Conservation (phyloP, 30 jellyfish, hydroid and myxozoan species). For the Calvadosia cruxmelitensis region DNA sequence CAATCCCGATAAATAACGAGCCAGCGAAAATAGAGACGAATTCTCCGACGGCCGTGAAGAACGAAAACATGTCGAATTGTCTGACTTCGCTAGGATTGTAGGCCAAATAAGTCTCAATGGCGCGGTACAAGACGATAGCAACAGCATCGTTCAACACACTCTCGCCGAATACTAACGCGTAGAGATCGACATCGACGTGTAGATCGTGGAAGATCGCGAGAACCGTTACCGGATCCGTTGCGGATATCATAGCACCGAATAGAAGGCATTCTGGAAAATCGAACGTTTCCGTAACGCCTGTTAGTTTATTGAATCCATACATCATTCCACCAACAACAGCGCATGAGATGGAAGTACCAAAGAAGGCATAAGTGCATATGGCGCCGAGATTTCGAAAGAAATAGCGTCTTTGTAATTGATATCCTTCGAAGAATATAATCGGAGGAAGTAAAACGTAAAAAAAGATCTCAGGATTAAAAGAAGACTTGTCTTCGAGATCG, state of each 20-base stretch:
- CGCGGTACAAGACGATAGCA: constrained; percentile 95
- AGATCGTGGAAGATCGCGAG: constrained; percentile 95
- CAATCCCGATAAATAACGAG: constrained; percentile 81
- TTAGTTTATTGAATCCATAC: constrained; percentile 58
- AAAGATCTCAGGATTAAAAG: constrained; percentile 97
- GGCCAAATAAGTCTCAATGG: constrained; percentile 92
- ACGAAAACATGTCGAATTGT: constrained; percentile 78
- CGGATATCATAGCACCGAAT: constrained; percentile 99
- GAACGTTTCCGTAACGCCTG: constrained; percentile 86
- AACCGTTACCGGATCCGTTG: constrained; percentile 99
- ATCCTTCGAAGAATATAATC: constrained; percentile 92
- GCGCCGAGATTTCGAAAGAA: constrained; percentile 98
- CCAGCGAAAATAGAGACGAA: constrained; percentile 95
- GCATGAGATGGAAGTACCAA: constrained; percentile 94
- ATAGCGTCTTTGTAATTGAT: constrained; percentile 81
- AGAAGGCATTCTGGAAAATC: constrained; percentile 94
- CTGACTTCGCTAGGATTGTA: constrained; percentile 96
- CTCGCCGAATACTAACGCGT: constrained; percentile 96
- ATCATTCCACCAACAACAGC: constrained; percentile 79
- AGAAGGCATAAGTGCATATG: constrained; percentile 92
- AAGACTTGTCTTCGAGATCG: constrained; percentile 93
- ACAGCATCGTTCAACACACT: constrained; percentile 99
- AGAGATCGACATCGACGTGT: constrained; percentile 94
- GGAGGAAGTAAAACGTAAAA: constrained; percentile 98
- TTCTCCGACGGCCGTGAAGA: constrained; percentile 92